These are phyloP conservation scores for Pitangus sulphuratus DNA, from an alignment of 2,797 vertebrate genomes.

Conservation along the genomic window DNA sequence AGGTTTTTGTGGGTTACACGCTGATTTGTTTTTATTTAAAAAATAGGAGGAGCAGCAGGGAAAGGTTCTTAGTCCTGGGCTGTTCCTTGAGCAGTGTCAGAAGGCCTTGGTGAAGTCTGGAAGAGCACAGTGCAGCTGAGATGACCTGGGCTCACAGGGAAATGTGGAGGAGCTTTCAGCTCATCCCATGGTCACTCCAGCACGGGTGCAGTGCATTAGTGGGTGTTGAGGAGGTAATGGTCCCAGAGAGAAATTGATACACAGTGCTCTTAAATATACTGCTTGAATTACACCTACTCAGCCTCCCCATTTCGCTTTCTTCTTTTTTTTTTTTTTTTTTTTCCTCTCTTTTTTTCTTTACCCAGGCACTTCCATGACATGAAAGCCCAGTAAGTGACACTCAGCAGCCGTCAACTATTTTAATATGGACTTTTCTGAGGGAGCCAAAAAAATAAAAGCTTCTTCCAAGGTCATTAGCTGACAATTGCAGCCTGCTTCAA, in stretches of 20 bases:
- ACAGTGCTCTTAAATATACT: neutral
- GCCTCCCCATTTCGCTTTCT: neutral
- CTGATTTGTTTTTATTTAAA: neutral
- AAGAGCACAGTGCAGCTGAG: neutral
- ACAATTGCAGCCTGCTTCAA: constrained; percentile 51
- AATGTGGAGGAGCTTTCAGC: neutral
- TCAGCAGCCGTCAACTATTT: constrained; percentile 11
- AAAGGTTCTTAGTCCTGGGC: neutral
- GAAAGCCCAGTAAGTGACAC: constrained; percentile 36
- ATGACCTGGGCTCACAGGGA: neutral
- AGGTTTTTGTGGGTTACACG: neutral
- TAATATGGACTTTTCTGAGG: constrained; percentile 29
- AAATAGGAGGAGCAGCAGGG: neutral
- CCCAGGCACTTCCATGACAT: neutral
- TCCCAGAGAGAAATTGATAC: neutral
- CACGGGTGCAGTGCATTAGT: neutral
- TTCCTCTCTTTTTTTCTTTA: neutral
- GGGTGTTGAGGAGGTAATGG: neutral
- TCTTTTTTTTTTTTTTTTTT: neutral
- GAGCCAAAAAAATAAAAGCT: neutral
- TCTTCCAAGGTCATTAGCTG: constrained; percentile 55
- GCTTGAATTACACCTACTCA: neutral
- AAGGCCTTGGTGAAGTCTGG: neutral
- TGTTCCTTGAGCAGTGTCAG: neutral
- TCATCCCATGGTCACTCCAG: fast-evolving